Evolutionary conservation across 2,797 vertebrate species (phyloP).

Genomic region (Microctenopoma stevenorrisi): DNA sequence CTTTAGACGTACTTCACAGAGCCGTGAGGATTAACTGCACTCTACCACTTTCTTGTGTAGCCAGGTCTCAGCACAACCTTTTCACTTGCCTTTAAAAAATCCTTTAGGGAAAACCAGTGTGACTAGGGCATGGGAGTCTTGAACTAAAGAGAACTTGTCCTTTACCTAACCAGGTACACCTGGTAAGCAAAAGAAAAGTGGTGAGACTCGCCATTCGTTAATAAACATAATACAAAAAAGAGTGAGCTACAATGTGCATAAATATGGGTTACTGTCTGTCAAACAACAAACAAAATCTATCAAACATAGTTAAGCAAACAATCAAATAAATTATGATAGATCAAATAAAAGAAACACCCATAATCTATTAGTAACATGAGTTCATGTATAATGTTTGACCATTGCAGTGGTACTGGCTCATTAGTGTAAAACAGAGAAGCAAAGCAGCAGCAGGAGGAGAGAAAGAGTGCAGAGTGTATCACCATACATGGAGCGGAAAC

Average conservation of each 20-base stretch:
- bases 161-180: slow-evolving; percentile 9
- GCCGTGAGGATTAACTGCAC: background rate
- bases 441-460: slow-evolving; percentile 50
- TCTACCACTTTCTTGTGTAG: background rate
- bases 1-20: background rate
- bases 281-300: slow-evolving; percentile 18
- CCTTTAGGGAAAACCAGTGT: background rate
- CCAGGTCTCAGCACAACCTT: background rate
- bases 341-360: slow-evolving; percentile 20
- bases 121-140: background rate
- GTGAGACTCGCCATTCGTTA: slow-evolving; percentile 6
- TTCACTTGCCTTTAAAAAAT: background rate
- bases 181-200: slow-evolving; percentile 6
- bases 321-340: slow-evolving; percentile 60
- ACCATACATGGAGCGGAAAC: slow-evolving; percentile 88
- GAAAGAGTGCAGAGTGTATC: slow-evolving; percentile 63
- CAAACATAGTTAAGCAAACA: slow-evolving; percentile 9
- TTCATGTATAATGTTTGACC: slow-evolving; percentile 33
- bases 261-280: slow-evolving; percentile 10
- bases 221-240: background rate
- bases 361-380: slow-evolving; percentile 37
- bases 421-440: slow-evolving; percentile 53
- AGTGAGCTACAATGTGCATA: slow-evolving; percentile 16
- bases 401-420: slow-evolving; percentile 18
- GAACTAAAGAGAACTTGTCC: background rate